Percentiles rank a stretch among this genome's conserved stretches.
Conservation (phyloP, 2,113 vertebrate species). For the Amazona guildingii region DNA sequence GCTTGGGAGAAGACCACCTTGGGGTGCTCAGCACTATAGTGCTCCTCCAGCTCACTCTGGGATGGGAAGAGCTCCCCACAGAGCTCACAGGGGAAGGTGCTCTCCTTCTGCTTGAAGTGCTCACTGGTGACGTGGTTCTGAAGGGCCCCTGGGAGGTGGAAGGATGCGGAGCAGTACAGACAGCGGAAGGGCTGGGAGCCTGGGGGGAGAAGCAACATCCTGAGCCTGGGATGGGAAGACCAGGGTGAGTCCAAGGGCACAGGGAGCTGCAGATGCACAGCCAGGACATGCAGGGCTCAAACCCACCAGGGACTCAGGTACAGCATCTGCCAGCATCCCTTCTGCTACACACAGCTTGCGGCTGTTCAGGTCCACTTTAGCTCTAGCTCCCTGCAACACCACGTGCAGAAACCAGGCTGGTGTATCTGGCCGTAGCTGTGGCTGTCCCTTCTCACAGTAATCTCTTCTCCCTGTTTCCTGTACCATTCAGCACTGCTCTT, state of each 20-base stretch:
- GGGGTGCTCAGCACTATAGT: slow-evolving; percentile 78
- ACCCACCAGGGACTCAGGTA: not conserved
- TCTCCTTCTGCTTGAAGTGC: slow-evolving; percentile 70
- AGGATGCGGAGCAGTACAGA: slow-evolving; percentile 69
- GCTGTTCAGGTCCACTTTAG: not conserved
- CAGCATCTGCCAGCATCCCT: not conserved
- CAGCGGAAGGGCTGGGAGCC: slow-evolving; percentile 66
- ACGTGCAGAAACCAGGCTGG: not conserved
- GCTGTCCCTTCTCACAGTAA: not conserved
- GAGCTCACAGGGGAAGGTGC: slow-evolving; percentile 75
- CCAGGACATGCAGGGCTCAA: not conserved
- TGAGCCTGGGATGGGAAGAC: not conserved
- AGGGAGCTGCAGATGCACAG: not conserved
- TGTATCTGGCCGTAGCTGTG: not conserved
- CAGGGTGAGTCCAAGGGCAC: not conserved
- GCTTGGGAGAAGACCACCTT: slow-evolving; percentile 61
- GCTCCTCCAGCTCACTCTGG: slow-evolving; percentile 78
- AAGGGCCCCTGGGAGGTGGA: slow-evolving; percentile 75
- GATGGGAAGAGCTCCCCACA: slow-evolving; percentile 77
- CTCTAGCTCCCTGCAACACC: not conserved
- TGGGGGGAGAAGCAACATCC: not conserved
- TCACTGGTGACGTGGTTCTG: slow-evolving; percentile 77
- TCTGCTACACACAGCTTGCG: not conserved
- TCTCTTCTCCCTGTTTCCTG: not conserved
- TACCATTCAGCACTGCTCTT: not conserved